phyloP scores from a whole-genome alignment of 1,140 invertebrate genomes.

The Cydia fagiglandana region DNA sequence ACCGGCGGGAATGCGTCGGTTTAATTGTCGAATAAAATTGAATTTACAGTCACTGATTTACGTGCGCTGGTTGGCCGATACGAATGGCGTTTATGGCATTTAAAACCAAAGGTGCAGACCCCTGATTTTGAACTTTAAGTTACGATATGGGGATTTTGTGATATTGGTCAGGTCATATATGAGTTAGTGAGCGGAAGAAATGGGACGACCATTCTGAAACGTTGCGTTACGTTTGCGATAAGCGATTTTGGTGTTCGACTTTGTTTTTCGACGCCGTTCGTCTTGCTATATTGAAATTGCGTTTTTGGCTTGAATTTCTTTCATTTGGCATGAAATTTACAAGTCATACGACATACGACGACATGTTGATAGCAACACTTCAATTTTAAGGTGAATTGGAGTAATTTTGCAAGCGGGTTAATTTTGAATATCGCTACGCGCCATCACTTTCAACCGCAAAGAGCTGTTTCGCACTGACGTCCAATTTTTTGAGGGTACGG shows the following conservation, averaged over 20 bases:
- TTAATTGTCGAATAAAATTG: conserved; percentile 79
- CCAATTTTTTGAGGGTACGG: too few species aligned
- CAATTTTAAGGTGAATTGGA: background rate
- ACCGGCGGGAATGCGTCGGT: conserved; percentile 71
- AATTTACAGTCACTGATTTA: conserved; percentile 76
- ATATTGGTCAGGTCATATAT: conserved; percentile 26
- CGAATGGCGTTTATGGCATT: conserved; percentile 50
- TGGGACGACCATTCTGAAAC: conserved; percentile 20
- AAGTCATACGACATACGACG: background rate
- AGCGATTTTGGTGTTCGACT: conserved; percentile 18
- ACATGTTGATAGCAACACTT: background rate
- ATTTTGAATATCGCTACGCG: too few species aligned
- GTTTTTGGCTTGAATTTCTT: background rate
- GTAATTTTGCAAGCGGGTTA: background rate
- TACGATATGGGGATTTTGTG: background rate
- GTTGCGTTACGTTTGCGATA: conserved; percentile 28
- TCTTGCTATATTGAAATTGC: conserved; percentile 3
- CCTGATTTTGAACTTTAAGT: background rate
- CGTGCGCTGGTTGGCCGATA: conserved; percentile 45
- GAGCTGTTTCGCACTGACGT: too few species aligned
- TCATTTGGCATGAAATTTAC: too few species aligned
- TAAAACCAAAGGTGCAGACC: background rate
- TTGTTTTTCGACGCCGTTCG: conserved; percentile 11
- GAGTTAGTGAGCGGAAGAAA: conserved; percentile 30
- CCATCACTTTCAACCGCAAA: too few species aligned